Evolutionary conservation across 2,113 vertebrate species (phyloP).

Genomic region (Oryzias curvinotus): DNA sequence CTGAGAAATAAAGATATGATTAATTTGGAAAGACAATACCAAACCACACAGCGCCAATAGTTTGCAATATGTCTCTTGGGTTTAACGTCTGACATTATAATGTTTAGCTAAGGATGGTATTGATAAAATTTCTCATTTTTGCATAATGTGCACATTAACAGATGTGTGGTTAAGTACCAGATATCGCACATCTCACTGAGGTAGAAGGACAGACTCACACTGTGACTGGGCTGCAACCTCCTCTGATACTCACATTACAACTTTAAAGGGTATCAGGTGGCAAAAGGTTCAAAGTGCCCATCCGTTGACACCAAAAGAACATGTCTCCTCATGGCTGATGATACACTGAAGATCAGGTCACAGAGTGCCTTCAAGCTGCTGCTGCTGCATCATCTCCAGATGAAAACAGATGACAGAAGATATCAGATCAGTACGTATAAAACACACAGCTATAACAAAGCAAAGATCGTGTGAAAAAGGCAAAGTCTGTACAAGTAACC

Average conservation of each 20-base stretch:
- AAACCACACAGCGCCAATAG: no score
- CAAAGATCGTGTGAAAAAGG: no score
- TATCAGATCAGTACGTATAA: background rate
- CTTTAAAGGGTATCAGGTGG: constrained; percentile 29
- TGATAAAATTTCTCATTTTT: no score
- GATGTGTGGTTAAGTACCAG: background rate
- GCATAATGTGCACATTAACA: background rate
- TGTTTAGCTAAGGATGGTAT: no score
- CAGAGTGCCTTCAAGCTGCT: constrained; percentile 17
- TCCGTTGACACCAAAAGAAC: background rate
- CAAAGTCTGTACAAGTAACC: no score
- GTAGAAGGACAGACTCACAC: background rate
- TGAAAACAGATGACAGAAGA: background rate
- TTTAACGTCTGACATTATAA: no score
- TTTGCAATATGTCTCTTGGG: no score
- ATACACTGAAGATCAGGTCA: constrained; percentile 18
- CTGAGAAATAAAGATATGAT: background rate
- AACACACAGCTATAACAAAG: background rate
- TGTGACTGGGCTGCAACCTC: background rate
- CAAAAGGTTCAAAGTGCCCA: constrained; percentile 12
- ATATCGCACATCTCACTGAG: background rate
- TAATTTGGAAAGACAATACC: no score
- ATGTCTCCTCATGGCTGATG: background rate
- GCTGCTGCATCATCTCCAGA: background rate
- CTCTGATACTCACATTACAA: constrained; percentile 21